Evolutionary conservation across 2,113 vertebrate species (phyloP).

Genomic region (Diadophis punctatus): DNA sequence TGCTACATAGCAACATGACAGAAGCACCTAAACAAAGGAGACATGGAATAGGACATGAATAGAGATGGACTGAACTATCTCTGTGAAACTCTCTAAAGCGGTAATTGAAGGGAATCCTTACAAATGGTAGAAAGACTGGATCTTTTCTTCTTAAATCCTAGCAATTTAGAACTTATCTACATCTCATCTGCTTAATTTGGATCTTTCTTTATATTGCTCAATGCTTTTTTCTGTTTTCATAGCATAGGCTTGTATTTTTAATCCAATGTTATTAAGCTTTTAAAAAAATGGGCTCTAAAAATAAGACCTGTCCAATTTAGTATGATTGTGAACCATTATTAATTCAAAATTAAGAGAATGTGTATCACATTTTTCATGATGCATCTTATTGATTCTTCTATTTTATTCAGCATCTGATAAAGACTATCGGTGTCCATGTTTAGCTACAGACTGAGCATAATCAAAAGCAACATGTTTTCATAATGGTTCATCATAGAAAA

Average conservation of each 20-base stretch:
- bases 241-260: not conserved
- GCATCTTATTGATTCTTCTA: not conserved
- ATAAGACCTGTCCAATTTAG: conserved; percentile 27
- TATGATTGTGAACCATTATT: conserved; percentile 19
- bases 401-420: not conserved
- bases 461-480: conserved; percentile 1
- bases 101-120: not conserved
- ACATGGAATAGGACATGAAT: not conserved
- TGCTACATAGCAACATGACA: not conserved
- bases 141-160: not conserved
- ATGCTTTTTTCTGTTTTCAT: not conserved
- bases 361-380: conserved; percentile 27
- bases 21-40: not conserved
- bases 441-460: conserved; percentile 4
- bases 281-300: conserved; percentile 31
- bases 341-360: conserved; percentile 13
- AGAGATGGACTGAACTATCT: not conserved
- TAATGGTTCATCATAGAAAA: rapidly evolving
- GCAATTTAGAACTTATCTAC: not conserved
- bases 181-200: not conserved
- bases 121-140: not conserved
- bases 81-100: not conserved
- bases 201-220: not conserved
- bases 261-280: not conserved
- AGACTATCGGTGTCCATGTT: not conserved